A percentile compares a stretch with the other conserved stretches of the same genome.
phyloP scores from a whole-genome alignment of 2,113 vertebrate species.

The Pipa parva region DNA sequence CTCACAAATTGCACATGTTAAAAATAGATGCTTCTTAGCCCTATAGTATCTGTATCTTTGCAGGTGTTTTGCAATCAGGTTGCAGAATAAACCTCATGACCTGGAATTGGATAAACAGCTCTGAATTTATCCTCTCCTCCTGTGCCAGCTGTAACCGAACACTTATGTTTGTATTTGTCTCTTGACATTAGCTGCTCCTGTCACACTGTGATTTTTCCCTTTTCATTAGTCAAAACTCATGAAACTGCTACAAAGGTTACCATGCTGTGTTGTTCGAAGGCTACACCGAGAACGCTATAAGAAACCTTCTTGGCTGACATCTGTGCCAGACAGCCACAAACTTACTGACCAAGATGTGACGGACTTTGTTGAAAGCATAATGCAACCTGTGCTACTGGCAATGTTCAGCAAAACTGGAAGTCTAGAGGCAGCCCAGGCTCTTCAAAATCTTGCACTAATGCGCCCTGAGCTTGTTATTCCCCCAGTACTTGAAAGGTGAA shows the following conservation, averaged over 20 bases:
- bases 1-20: not conserved
- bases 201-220: not conserved
- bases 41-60: constrained; percentile 1
- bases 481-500: constrained; percentile 93
- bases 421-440: constrained; percentile 90
- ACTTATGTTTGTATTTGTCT: not conserved
- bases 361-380: constrained; percentile 90
- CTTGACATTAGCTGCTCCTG: constrained; percentile 26
- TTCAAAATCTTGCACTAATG: constrained; percentile 96
- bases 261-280: constrained; percentile 83
- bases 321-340: constrained; percentile 86
- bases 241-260: constrained; percentile 93
- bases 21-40: not conserved
- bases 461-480: constrained; percentile 95
- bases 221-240: constrained; percentile 88
- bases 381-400: constrained; percentile 93
- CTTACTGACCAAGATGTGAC: constrained; percentile 93
- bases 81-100: constrained; percentile 4
- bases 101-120: not conserved
- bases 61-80: constrained; percentile 5
- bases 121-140: not conserved
- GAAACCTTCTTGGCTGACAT: constrained; percentile 85
- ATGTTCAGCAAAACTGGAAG: constrained; percentile 99
- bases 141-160: not conserved
- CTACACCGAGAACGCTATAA: constrained; percentile 91